Evolutionary conservation across 2,888 invertebrate genomes (phyloP), one percentile per base, ranked within the genome.

Genomic region (Parasteatoda lunata): DNA sequence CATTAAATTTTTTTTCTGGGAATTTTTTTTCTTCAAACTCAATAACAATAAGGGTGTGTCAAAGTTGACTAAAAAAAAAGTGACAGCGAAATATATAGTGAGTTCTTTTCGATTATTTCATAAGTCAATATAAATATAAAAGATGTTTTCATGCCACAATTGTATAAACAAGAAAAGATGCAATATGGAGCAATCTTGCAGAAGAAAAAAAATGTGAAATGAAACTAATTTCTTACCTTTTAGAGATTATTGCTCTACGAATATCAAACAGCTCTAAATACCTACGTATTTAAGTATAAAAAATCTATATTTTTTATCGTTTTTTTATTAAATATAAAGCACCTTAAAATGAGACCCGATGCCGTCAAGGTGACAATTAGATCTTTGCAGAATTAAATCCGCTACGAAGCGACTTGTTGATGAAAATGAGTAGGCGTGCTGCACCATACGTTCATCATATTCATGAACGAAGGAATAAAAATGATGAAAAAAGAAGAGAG

Each of bases 161-260:
- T 30, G 30, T 30, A 30, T 30, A 30, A 30, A 30, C 0, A 30
- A 30, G 30, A 30, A 30, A 30, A 30, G 30, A 30, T 30, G 30
- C 30, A 30, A 30, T 30, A 30, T 30, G 30, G 30, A 30, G 1
- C 30, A 30, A 30, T 30, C 30, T 30, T 30, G 30, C 30, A 30
- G 2, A 30, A 30, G 30, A 30, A 30, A 30, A 30, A 30, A 30
- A 30, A 30, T 1, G 30, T 2, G 30, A 30, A 30, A 52, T 47
- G 47, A 80, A 71, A 51, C 65, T 66, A 13, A 15, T 4, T 3
- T 47, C 82, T 82, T 76, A 82, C 82, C 76, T 76, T 69, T n/a
- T 48, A 76, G 64, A 76, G 69, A 59, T 82, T 82, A 82, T 82
- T 82, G 82, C 82, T 82, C 15, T 75, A 66, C 6, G 76, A 82